Percentiles rank a stretch among this genome's conserved stretches.
These are phyloP conservation scores for Syrrhaptes paradoxus DNA, from an alignment of 2,113 vertebrate genomes.

Conservation along the genomic window DNA sequence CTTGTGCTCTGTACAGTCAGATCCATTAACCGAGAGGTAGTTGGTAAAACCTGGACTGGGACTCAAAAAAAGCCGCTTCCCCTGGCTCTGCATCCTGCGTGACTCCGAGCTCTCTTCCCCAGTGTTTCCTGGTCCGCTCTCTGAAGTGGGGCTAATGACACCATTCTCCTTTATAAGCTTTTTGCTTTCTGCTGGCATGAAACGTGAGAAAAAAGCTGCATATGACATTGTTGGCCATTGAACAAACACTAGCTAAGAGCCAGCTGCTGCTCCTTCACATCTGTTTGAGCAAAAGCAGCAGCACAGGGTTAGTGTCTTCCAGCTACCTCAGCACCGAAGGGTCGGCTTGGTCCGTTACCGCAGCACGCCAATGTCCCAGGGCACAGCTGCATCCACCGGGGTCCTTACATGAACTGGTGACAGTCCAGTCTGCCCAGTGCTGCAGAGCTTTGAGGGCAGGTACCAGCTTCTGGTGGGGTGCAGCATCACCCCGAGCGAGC, in stretches of 20 bases:
- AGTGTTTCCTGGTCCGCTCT: neutral
- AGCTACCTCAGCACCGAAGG: neutral
- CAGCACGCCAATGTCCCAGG: neutral
- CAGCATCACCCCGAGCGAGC: neutral
- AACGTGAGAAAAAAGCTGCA: neutral
- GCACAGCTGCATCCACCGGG: neutral
- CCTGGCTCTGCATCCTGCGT: neutral
- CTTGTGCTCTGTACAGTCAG: neutral
- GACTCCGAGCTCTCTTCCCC: neutral
- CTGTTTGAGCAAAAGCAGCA: neutral
- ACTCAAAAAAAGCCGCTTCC: neutral
- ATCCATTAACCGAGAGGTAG: neutral
- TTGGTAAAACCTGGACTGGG: neutral
- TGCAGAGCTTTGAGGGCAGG: neutral
- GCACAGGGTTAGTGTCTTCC: neutral
- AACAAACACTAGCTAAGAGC: neutral
- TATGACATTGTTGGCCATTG: neutral
- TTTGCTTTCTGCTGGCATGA: slow-evolving; percentile 16
- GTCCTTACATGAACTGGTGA: neutral
- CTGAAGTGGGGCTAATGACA: slow-evolving; percentile 3
- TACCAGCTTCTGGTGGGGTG: neutral
- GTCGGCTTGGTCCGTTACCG: neutral
- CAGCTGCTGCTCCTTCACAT: slow-evolving; percentile 10
- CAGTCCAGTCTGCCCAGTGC: neutral
- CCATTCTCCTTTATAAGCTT: neutral